Conservation (phyloP, 2,888 invertebrate species). For the Pheosia gnoma region DNA sequence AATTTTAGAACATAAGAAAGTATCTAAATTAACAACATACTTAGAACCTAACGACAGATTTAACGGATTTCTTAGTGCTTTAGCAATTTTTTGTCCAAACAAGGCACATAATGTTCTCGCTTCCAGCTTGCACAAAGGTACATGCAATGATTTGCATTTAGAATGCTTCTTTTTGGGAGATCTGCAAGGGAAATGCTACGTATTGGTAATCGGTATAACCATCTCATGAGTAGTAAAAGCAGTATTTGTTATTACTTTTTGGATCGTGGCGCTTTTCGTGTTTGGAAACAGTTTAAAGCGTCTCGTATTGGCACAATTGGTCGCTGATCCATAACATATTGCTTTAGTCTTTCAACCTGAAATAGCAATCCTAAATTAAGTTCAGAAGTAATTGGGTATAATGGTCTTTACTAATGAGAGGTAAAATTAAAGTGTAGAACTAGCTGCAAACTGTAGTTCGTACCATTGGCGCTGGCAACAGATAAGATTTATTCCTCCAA, state of each 20-base stretch:
- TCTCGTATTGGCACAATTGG: constrained; percentile 63
- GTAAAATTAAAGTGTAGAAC: too few species aligned
- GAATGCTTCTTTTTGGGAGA: constrained; percentile 6
- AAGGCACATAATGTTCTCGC: constrained; percentile 45
- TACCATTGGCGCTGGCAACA: constrained; percentile 69
- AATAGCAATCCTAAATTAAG: constrained; percentile 9
- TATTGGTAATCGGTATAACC: background rate
- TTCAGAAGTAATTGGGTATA: too few species aligned
- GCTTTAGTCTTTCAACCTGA: constrained; percentile 65
- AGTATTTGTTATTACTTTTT: constrained; percentile 27
- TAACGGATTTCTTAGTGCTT: constrained; percentile 46
- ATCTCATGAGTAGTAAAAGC: background rate
- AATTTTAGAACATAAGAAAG: too few species aligned
- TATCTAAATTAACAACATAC: constrained; percentile 43
- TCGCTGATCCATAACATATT: constrained; percentile 60
- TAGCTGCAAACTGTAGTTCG: background rate
- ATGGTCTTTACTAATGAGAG: too few species aligned
- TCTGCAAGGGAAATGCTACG: constrained; percentile 9
- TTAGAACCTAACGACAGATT: constrained; percentile 49
- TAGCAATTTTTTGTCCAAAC: constrained; percentile 59
- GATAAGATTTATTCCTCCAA: constrained; percentile 59
- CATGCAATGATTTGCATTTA: constrained; percentile 15
- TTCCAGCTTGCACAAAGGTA: constrained; percentile 28
- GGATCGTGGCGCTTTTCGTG: constrained; percentile 24
- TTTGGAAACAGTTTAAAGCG: constrained; percentile 64